Percentiles rank a stretch among this genome's conserved stretches.
phyloP scores from a whole-genome alignment of 2,113 vertebrate genomes.

The Pelecanoides urinatrix region DNA sequence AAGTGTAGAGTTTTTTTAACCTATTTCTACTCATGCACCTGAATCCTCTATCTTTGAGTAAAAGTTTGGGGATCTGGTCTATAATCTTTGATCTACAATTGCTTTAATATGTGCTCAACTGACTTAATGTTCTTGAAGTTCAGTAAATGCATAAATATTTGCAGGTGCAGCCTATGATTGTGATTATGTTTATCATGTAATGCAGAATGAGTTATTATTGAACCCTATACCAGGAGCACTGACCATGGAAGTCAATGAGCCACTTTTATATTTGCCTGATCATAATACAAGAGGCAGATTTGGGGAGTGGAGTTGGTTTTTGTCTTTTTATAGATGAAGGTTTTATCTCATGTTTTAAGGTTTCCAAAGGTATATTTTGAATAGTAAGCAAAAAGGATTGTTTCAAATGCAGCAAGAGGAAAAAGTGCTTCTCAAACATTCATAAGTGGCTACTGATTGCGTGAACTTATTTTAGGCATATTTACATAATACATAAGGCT shows the following conservation, averaged over 20 bases:
- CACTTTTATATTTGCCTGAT: background rate
- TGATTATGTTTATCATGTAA: background rate
- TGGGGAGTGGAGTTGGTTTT: background rate
- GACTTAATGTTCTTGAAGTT: background rate
- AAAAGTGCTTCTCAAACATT: background rate
- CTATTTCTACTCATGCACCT: background rate
- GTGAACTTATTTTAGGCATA: background rate
- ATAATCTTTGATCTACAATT: background rate
- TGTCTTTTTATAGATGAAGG: background rate
- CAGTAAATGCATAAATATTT: background rate
- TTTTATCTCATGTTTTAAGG: background rate
- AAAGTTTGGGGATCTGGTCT: background rate
- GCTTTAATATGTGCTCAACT: background rate
- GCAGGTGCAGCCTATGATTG: background rate
- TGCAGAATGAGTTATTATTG: background rate
- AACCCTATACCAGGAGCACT: background rate
- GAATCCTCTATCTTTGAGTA: background rate
- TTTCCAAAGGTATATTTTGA: background rate
- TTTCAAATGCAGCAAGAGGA: background rate
- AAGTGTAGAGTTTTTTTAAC: background rate
- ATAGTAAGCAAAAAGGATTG: background rate
- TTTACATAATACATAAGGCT: background rate
- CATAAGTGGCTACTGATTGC: background rate
- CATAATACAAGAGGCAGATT: background rate
- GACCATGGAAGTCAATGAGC: background rate